Evolutionary conservation across 2,888 invertebrate genomes (phyloP).

Genomic region (Mythimna lalbum): DNA sequence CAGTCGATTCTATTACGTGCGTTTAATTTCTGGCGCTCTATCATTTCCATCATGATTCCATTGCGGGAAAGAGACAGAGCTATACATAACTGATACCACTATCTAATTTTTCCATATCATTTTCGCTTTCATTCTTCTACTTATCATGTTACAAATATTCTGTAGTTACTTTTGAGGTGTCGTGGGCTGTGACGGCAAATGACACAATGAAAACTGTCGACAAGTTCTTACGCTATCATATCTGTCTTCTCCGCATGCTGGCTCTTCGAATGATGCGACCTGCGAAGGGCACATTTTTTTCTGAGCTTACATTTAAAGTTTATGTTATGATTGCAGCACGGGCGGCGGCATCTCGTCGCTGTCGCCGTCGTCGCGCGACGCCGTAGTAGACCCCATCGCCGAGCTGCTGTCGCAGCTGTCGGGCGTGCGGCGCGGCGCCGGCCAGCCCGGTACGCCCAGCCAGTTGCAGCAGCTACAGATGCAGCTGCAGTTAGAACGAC

Average conservation of each 20-base stretch:
- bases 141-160: not conserved
- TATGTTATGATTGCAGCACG: slow-evolving; percentile 90
- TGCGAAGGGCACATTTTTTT: not conserved
- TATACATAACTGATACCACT: not conserved
- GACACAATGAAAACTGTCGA: no score
- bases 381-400: slow-evolving; percentile 99
- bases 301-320: slow-evolving; percentile 8
- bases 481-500: slow-evolving; percentile 97
- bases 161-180: no score
- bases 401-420: slow-evolving; percentile 98
- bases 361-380: slow-evolving; percentile 97
- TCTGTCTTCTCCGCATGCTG: no score
- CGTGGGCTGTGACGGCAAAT: no score
- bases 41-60: not conserved
- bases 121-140: not conserved
- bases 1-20: not conserved
- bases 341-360: slow-evolving; percentile 96
- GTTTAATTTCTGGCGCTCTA: not conserved
- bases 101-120: not conserved
- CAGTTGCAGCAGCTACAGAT: slow-evolving; percentile 98
- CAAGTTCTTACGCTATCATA: no score
- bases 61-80: not conserved
- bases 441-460: slow-evolving; percentile 92
- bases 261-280: no score
- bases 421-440: slow-evolving; percentile 95